These are phyloP conservation scores for Vanacampus margaritifer DNA, from an alignment of 2,113 vertebrate genomes.

Conservation along the genomic window DNA sequence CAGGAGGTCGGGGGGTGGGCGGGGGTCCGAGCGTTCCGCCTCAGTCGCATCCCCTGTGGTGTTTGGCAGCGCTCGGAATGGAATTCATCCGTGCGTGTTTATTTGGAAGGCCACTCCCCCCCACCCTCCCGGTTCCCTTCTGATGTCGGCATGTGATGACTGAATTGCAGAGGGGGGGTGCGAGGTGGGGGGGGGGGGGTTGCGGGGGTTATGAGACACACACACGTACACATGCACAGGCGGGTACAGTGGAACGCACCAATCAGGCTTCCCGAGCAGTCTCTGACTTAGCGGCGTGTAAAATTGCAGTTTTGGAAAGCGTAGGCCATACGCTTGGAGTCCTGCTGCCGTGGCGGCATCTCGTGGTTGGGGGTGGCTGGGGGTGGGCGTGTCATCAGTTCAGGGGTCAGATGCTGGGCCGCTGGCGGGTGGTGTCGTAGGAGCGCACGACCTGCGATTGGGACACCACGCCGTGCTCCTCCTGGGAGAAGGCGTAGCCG, in stretches of 20 bases:
- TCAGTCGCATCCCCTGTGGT: conserved; percentile 58
- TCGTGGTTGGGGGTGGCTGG: conserved; percentile 36
- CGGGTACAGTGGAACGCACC: conserved; percentile 31
- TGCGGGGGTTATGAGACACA: conserved; percentile 33
- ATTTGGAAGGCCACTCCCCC: conserved; percentile 46
- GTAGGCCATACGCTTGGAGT: conserved; percentile 16
- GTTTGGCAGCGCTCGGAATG: conserved; percentile 60
- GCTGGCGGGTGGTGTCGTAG: conserved; percentile 92
- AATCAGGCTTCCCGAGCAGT: conserved; percentile 52
- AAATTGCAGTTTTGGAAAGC: background rate
- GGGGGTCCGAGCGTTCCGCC: conserved; percentile 43
- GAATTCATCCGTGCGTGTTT: conserved; percentile 57
- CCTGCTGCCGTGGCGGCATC: conserved; percentile 37
- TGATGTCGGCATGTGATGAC: conserved; percentile 43
- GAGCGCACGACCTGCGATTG: conserved; percentile 94
- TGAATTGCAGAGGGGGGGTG: conserved; percentile 20
- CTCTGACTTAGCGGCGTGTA: conserved; percentile 33
- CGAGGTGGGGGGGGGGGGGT: conserved; percentile 5
- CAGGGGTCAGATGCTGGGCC: conserved; percentile 77
- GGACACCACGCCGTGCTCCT: conserved; percentile 94
- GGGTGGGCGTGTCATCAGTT: background rate
- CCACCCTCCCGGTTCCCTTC: conserved; percentile 9
- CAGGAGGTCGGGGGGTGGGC: conserved; percentile 21
- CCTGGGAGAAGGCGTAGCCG: conserved; percentile 97
- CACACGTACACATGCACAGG: conserved; percentile 47